Base-by-base conservation (phyloP, 2,797 vertebrate genomes). In the Thalassophryne amazonica region DNA sequence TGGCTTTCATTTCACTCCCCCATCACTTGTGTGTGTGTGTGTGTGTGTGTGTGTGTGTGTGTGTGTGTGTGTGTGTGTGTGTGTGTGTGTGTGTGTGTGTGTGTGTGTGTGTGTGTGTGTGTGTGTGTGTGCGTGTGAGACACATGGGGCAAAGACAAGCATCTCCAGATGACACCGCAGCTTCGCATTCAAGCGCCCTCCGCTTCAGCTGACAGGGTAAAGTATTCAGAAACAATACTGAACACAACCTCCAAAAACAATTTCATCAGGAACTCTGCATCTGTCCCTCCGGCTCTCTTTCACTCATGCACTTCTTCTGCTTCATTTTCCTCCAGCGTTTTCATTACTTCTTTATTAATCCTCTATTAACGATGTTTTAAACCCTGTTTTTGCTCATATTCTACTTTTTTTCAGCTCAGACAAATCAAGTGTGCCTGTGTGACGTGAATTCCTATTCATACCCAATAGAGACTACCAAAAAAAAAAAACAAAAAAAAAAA, bases 161-260 rank as follows among this genome's bases (percentile, higher is more conserved):
- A 72, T 48, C 28, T 46, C 49, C 20, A 39, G 51, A 48, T 30
- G 7, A 38, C 38, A 38, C 33, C 9, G 29, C 36, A 1, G 39
- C 61, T 33, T 16, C 50, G 62, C 79, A 66, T 72, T 78, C 53
- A 32, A 56, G 60, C 34, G 16, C 42, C 27, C 28, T 51, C 53
- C 36, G 61, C 33, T 25, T 22, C 11, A 49, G 73, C 73, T 73
- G 62, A 78, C 66, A 41, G 25, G 56, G 69, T 23, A 69, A 84
- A 70, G 60, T 79, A 32, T 22, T 66, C 31, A 49, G 36, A 65
- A 49, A 57, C 58, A 57, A 77, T 5, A 48, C 30, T n/a, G 8
- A 56, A 35, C 64, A 69, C 55, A n/a, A 68, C 53, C 63, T 50
- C 38, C 45, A 67, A 73, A 78, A 63, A 56, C 52, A 84, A 74